A percentile compares a stretch with the other conserved stretches of the same genome.
phyloP scores from a whole-genome alignment of 2,113 vertebrate genomes.

The Sinocyclocheilus maitianheensis region DNA sequence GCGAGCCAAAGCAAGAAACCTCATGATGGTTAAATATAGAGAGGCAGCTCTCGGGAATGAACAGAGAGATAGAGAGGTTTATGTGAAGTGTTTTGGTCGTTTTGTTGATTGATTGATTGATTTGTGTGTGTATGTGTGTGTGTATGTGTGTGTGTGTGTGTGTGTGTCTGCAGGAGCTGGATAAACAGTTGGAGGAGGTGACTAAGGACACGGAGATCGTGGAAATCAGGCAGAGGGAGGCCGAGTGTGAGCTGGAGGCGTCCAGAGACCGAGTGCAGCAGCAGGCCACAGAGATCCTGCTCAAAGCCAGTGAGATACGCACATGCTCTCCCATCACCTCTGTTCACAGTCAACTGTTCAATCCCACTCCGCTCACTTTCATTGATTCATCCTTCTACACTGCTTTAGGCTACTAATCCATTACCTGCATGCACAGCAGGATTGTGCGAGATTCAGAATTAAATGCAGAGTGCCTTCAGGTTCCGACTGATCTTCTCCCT shows the following conservation, averaged over 20 bases:
- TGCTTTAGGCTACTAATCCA: constrained; percentile 1
- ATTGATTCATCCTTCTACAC: constrained; percentile 6
- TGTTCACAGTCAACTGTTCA: not conserved
- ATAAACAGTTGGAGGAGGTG: constrained; percentile 93
- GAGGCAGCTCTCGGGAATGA: not conserved
- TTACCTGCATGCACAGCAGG: not conserved
- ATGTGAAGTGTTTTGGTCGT: not conserved
- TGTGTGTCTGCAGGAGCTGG: constrained; percentile 79
- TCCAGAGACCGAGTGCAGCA: constrained; percentile 91
- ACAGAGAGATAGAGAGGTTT: not conserved
- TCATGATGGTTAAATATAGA: constrained; percentile 2
- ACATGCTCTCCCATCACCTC: not conserved
- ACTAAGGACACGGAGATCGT: constrained; percentile 92
- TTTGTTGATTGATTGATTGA: constrained; percentile 28
- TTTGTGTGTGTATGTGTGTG: constrained; percentile 29
- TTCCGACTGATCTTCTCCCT: not conserved
- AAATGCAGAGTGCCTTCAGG: not conserved
- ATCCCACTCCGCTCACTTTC: not conserved
- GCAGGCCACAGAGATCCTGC: constrained; percentile 94
- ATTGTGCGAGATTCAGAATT: not conserved
- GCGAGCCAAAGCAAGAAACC: not conserved
- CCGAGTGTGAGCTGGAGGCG: constrained; percentile 92
- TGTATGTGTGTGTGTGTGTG: constrained; percentile 22
- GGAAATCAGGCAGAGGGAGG: constrained; percentile 93
- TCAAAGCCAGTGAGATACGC: constrained; percentile 92